Evolutionary conservation across 1,140 invertebrate species (phyloP).

Genomic region (Lucilia cuprina): DNA sequence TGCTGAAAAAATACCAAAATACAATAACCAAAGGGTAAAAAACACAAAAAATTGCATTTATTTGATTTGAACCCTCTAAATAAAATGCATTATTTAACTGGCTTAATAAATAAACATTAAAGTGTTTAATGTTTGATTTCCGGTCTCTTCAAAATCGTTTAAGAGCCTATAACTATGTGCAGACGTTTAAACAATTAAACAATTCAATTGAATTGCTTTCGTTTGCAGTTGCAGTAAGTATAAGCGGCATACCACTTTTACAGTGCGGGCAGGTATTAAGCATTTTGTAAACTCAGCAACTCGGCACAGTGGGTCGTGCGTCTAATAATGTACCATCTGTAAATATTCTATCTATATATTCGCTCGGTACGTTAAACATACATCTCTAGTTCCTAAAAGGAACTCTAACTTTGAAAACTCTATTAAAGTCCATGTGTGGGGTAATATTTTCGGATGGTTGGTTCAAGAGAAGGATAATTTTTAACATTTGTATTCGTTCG

Average conservation of each 20-base stretch:
- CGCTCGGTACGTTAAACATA: too few species aligned
- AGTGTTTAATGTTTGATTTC: slow-evolving; percentile 28
- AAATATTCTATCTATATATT: too few species aligned
- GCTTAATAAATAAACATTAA: slow-evolving; percentile 9
- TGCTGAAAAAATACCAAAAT: neutral
- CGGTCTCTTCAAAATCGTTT: slow-evolving; percentile 14
- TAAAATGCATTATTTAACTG: neutral
- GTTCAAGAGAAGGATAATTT: too few species aligned
- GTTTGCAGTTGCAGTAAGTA: neutral
- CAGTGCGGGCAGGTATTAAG: neutral
- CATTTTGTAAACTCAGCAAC: neutral
- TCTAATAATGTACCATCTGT: too few species aligned
- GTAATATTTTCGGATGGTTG: too few species aligned
- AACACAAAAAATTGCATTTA: neutral
- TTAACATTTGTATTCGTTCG: too few species aligned
- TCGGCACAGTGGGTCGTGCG: too few species aligned
- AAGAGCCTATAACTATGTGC: neutral
- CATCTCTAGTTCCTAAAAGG: too few species aligned
- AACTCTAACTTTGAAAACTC: too few species aligned
- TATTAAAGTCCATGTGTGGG: too few species aligned
- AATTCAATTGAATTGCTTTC: slow-evolving; percentile 16
- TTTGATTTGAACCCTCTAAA: neutral
- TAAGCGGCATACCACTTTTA: neutral
- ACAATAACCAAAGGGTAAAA: neutral
- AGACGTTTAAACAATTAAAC: slow-evolving; percentile 5